Percentiles rank a stretch among this genome's conserved stretches.
These are phyloP conservation scores for Steromphala cineraria DNA, from an alignment of 2,888 invertebrate genomes.

Conservation along the genomic window DNA sequence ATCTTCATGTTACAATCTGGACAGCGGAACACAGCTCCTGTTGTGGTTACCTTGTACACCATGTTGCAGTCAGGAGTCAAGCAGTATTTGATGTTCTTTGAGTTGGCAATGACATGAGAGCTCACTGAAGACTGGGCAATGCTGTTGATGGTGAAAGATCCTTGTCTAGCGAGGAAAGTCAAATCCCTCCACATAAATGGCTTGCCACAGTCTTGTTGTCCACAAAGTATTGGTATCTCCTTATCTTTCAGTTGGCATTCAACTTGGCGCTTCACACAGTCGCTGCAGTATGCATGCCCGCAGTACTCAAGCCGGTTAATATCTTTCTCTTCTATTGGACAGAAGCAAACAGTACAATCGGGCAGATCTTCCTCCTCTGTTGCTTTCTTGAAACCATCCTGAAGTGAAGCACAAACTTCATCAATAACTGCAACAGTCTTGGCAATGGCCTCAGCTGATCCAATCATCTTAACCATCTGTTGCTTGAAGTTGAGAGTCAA, in stretches of 20 bases:
- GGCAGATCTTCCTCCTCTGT: constrained; percentile 11
- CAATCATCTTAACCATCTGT: constrained; percentile 44
- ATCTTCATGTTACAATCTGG: constrained; percentile 47
- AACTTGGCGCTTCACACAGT: constrained; percentile 53
- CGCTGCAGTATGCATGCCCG: constrained; percentile 67
- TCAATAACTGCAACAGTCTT: constrained; percentile 36
- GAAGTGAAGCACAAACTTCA: constrained; percentile 7
- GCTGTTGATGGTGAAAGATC: constrained; percentile 31
- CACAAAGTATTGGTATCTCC: constrained; percentile 61
- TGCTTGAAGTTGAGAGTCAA: constrained; percentile 41
- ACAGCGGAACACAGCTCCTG: constrained; percentile 47
- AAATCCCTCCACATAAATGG: constrained; percentile 54
- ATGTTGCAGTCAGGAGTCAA: constrained; percentile 64
- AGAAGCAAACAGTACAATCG: constrained; percentile 66
- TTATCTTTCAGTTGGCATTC: constrained; percentile 43
- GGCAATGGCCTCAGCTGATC: constrained; percentile 36
- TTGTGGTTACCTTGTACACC: constrained; percentile 55
- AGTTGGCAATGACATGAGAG: constrained; percentile 46
- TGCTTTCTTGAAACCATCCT: neutral
- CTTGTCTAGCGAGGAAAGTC: constrained; percentile 32
- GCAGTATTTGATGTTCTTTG: constrained; percentile 54
- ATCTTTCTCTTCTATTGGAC: constrained; percentile 49
- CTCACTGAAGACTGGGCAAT: constrained; percentile 48
- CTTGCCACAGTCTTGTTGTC: constrained; percentile 51
- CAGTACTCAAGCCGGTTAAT: constrained; percentile 64